Conservation (phyloP, 2,888 invertebrate species). For the Xanthia togata region DNA sequence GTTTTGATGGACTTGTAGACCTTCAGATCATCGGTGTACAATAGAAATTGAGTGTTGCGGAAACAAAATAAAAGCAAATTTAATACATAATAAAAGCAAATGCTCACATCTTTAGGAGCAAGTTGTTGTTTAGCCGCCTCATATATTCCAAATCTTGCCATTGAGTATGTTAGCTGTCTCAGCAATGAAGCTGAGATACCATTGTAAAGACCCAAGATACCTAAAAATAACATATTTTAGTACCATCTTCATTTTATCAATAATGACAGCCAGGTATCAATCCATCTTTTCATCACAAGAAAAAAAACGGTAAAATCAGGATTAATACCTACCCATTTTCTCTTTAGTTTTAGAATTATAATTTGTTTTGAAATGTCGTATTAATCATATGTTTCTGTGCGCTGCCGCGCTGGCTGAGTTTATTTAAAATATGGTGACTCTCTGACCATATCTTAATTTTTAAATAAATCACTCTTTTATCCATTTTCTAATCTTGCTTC, state of each 20-base stretch:
- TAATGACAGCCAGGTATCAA: not conserved
- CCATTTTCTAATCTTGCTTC: not conserved
- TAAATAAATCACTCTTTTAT: not conserved
- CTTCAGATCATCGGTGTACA: no score
- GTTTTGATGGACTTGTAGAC: no score
- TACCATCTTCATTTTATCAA: not conserved
- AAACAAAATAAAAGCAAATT: no score
- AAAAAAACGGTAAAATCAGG: not conserved
- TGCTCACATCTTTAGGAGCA: slow-evolving; percentile 84
- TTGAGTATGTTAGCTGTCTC: slow-evolving; percentile 98
- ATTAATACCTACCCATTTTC: not conserved
- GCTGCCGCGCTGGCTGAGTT: not conserved
- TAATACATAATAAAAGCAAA: not conserved
- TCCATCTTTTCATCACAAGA: not conserved
- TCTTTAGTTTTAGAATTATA: not conserved
- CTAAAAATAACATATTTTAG: slow-evolving; percentile 76
- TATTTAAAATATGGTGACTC: not conserved
- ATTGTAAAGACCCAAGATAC: slow-evolving; percentile 97
- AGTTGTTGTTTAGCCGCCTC: slow-evolving; percentile 93
- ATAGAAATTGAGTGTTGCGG: no score
- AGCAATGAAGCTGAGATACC: slow-evolving; percentile 98
- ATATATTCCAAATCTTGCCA: slow-evolving; percentile 94
- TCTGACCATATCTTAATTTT: not conserved
- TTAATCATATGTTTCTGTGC: not conserved
- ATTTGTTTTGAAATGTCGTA: not conserved